phyloP scores from a whole-genome alignment of 2,113 vertebrate species.

The Xenopus laevis region DNA sequence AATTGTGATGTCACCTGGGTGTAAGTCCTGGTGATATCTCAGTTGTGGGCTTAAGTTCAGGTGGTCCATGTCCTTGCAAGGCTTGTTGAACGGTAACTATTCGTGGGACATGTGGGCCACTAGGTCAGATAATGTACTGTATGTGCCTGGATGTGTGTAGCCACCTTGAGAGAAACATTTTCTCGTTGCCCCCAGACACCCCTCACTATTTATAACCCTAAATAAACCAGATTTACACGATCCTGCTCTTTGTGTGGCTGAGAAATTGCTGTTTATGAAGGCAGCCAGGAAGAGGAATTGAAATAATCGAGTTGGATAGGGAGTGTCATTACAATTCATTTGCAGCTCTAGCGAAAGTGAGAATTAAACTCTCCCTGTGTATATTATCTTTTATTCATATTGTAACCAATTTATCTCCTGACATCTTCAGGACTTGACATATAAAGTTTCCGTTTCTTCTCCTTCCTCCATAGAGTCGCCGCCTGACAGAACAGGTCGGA shows the following conservation, averaged over 20 bases:
- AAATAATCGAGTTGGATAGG: background rate
- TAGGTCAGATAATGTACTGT: no score
- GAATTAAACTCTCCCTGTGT: background rate
- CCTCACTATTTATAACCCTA: background rate
- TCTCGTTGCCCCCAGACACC: no score
- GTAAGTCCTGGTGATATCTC: no score
- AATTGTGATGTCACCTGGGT: no score
- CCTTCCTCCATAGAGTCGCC: slow-evolving; percentile 79
- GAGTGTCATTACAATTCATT: background rate
- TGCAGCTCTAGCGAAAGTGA: slow-evolving; percentile 2
- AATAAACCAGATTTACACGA: background rate
- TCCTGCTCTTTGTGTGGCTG: background rate
- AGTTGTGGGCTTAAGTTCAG: no score
- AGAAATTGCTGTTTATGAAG: background rate
- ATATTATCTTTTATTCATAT: background rate
- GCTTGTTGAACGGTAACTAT: no score
- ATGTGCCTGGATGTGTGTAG: no score
- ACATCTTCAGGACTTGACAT: background rate
- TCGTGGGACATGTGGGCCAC: no score
- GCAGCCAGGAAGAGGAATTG: background rate
- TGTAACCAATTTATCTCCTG: background rate
- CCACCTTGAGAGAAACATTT: background rate
- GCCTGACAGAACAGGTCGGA: slow-evolving; percentile 84
- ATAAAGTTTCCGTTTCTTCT: no score
- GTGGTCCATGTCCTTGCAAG: no score